These are phyloP conservation scores for Tapirus indicus DNA, from an alignment of 2,797 vertebrate species.

Conservation along the genomic window DNA sequence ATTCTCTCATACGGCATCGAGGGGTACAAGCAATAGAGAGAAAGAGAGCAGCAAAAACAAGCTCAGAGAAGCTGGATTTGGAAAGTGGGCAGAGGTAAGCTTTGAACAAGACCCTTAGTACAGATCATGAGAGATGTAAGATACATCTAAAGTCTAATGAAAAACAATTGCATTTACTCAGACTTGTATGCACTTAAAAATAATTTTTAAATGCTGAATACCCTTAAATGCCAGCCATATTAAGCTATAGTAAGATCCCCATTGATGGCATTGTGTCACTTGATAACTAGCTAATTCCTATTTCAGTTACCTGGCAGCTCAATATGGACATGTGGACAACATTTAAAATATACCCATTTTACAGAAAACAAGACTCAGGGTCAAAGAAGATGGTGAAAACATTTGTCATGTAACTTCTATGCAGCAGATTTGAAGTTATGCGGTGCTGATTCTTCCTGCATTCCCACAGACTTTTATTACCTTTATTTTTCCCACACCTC, in stretches of 20 bases:
- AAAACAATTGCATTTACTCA: slow-evolving; percentile 1
- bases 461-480: neutral
- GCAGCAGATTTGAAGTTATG: neutral
- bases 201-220: neutral
- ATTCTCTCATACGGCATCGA: neutral
- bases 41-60: neutral
- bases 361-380: neutral
- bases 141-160: neutral
- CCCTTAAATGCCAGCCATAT: neutral
- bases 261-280: neutral
- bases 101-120: neutral
- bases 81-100: neutral
- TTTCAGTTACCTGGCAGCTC: neutral
- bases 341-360: neutral
- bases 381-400: neutral
- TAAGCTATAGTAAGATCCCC: neutral
- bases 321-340: neutral
- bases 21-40: neutral
- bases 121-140: neutral
- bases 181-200: neutral
- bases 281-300: neutral
- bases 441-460: neutral
- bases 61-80: neutral
- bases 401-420: neutral
- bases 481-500: neutral